Base-by-base conservation (phyloP, 2,888 invertebrate species). In the Lasius fuliginosus region DNA sequence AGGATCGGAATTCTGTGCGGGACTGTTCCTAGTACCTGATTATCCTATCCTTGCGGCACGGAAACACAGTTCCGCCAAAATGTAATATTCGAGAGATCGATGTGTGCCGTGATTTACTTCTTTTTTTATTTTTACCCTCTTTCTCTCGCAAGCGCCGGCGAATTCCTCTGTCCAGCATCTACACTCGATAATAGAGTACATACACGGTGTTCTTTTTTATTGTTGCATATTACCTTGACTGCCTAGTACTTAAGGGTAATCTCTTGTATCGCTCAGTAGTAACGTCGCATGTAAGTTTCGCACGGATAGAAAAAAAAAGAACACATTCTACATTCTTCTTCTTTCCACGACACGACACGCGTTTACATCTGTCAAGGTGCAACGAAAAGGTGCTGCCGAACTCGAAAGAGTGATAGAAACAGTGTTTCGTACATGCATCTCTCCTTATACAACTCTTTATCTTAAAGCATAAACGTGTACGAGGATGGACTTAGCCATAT, bases 1-100 rank as follows among this genome's bases (percentile, higher is more conserved):
- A 93, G 91, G 89, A 91, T 92, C 65, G 89, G 92, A 90, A 92
- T 90, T 92, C 89, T 81, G 68, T 85, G 9, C 84, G 87, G 93
- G 94, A 87, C 94, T 93, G 94, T 94, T 94, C 93, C 94, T 94
- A 91, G 94, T 94, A 93, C 93, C 93, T 93, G 93, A 93, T 92
- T 89, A 89, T 92, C 93, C 92, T 90, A 92, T 92, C 92, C 93
- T 88, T 91, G 88, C 89, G 89, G 89, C 87, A 88, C 90, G 90
- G 87, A 84, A 68, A 58, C 62, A 79, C 42, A 60, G 12, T 79
- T 60, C 60, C 53, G 71, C 56, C 27, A 60, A 69, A 42, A 67
- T 27, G 53, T 74, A 64, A 73, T 36, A 36, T 46, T 69, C 27
- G 8, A 49, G 30, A 77, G 42, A 62, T 84, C 56, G 36, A 60